Base-by-base conservation (phyloP, 2,113 vertebrate species). In the Osmerus mordax region DNA sequence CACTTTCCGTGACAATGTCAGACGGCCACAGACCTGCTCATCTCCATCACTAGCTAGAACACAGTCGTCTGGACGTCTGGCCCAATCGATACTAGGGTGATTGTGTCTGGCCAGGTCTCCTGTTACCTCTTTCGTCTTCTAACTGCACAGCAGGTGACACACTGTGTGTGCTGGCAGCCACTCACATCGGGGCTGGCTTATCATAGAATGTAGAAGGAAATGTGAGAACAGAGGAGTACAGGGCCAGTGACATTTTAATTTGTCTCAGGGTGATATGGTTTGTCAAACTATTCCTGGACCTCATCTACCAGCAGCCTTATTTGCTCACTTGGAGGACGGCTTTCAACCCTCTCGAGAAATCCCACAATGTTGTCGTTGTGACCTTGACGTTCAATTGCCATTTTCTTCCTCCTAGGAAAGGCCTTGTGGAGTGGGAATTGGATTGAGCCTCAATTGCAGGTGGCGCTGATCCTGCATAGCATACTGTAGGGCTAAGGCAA, bases 231-330 rank as follows among this genome's bases (percentile, higher is more conserved):
- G 74, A 72, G 70, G 56, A 54, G 13, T 3, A 56, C 72, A 59
- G 69, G 9, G 21, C 60, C 47, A 52, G 83, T 70, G 83, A 86
- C 82, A 86, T 85, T 82, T 85, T 85, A 70, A 87, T 88, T 82
- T 83, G 82, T 85, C 84, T 70, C 41, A 14, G 74, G 41, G 56
- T 60, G 80, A 87, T 75, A 61, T 54, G 77, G 82, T 78, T 86
- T 82, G 83, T 88, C 84, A 87, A 86, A 88, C 64, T 74, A 59
- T 72, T 84, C 78, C 74, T 68, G 53, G 77, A 76, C 73, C 79
- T 23, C 25, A 23, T 80, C 78, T 76, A 83, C 73, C 84, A 78
- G 62, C 74, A 78, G 76, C 73, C 71, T 59, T 63, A 72, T 82
- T 80, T 73, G 61, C 69, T 82, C 81, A 53, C 73, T 67, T 58